Evolutionary conservation across 2,113 vertebrate species (phyloP).

Genomic region (Planiliza haematocheilus): DNA sequence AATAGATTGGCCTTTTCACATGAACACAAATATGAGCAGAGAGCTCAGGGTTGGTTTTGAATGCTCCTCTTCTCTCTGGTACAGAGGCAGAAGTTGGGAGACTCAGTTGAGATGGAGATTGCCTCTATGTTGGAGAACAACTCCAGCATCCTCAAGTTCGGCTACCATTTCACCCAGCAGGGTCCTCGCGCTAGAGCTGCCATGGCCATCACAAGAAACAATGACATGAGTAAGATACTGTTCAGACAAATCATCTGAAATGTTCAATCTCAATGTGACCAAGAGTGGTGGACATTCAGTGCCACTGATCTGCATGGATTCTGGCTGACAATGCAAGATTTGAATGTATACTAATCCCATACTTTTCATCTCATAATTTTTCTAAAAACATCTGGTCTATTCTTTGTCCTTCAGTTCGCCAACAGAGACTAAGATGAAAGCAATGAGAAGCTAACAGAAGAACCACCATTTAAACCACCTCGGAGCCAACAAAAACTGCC

Average conservation of each 20-base stretch:
- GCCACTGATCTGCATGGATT: no score
- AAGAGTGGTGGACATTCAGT: no score
- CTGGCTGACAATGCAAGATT: no score
- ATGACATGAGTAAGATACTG: conserved; percentile 88
- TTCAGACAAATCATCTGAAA: not conserved
- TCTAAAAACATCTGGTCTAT: not conserved
- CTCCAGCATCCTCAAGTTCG: conserved; percentile 89
- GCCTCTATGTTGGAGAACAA: conserved; percentile 93
- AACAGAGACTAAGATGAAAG: conserved; percentile 84
- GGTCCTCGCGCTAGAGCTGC: conserved; percentile 92
- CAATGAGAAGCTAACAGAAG: not conserved
- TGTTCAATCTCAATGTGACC: not conserved
- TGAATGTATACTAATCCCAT: no score
- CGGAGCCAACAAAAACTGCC: conserved; percentile 8
- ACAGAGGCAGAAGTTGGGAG: conserved; percentile 92
- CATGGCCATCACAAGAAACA: conserved; percentile 93
- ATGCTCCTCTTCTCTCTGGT: not conserved
- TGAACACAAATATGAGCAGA: no score
- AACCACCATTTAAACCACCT: not conserved
- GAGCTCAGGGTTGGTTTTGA: no score
- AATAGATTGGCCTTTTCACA: no score
- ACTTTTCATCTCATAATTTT: not conserved
- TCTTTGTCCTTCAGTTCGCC: conserved; percentile 76
- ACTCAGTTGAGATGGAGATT: conserved; percentile 96
- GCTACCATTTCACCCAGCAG: conserved; percentile 96